Evolutionary conservation across 2,888 invertebrate species (phyloP).

Genomic region (Ryuthela nishihirai): DNA sequence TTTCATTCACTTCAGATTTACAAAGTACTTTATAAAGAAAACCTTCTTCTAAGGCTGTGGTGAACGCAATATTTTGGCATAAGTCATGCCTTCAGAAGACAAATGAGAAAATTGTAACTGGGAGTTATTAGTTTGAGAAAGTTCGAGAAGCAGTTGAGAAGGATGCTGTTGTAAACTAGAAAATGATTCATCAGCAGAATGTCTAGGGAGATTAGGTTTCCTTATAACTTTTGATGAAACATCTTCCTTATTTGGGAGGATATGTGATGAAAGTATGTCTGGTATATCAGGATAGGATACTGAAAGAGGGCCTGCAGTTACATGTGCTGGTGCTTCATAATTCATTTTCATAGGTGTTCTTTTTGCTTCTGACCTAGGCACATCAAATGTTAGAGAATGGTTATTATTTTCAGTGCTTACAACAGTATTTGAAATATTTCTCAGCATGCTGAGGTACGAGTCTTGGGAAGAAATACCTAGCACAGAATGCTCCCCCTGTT

Average conservation of each 20-base stretch:
- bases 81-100: conserved; percentile 33
- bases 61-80: conserved; percentile 29
- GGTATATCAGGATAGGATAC: conserved; percentile 33
- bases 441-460: conserved; percentile 20
- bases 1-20: background rate
- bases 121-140: conserved; percentile 16
- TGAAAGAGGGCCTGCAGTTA: conserved; percentile 27
- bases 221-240: conserved; percentile 21
- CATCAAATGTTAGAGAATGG: conserved; percentile 8
- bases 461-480: conserved; percentile 5
- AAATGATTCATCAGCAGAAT: conserved; percentile 1
- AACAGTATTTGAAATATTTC: conserved; percentile 5
- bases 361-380: conserved; percentile 5
- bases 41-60: no score
- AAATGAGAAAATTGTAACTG: conserved; percentile 17
- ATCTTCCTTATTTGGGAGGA: conserved; percentile 8
- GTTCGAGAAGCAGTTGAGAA: conserved; percentile 11
- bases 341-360: background rate
- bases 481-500: conserved; percentile 10
- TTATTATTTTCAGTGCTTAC: conserved; percentile 9
- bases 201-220: conserved; percentile 14
- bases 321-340: background rate
- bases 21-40: conserved; percentile 20
- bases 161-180: conserved; percentile 2
- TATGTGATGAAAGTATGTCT: conserved; percentile 16